phyloP scores from a whole-genome alignment of 2,113 vertebrate genomes.

The Neodon shergylaensis region DNA sequence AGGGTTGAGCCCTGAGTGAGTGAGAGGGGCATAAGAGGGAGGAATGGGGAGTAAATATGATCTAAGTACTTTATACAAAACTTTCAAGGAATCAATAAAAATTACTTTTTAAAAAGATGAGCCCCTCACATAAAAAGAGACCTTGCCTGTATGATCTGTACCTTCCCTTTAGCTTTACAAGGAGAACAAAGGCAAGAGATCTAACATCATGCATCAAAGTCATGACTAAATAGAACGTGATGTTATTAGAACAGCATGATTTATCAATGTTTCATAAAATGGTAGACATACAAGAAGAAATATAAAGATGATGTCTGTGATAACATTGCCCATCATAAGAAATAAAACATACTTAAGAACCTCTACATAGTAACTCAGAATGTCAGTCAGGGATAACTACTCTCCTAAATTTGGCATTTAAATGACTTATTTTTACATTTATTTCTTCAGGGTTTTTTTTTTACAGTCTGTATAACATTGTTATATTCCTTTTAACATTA shows the following conservation, averaged over 20 bases:
- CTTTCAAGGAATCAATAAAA: not conserved
- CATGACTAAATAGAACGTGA: not conserved
- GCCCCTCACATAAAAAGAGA: not conserved
- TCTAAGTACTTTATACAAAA: not conserved
- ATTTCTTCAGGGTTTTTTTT: constrained; percentile 23
- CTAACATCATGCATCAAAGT: not conserved
- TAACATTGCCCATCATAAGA: not conserved
- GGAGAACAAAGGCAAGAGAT: constrained; percentile 21
- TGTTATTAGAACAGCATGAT: not conserved
- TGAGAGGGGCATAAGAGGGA: not conserved
- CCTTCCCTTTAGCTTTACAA: not conserved
- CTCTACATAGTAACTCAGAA: not conserved
- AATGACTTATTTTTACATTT: not conserved
- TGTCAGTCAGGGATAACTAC: not conserved
- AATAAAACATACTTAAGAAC: not conserved
- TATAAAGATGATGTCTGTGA: not conserved
- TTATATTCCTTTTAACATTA: constrained; percentile 32
- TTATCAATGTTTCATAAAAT: constrained; percentile 29
- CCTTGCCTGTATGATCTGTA: not conserved
- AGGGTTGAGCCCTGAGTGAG: not conserved
- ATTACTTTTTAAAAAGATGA: not conserved
- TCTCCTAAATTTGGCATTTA: constrained; percentile 21
- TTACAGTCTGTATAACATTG: not conserved
- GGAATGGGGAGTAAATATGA: not conserved
- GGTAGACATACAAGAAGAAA: constrained; percentile 5